phyloP scores from a whole-genome alignment of 2,797 vertebrate genomes.

The Eospalax fontanierii region DNA sequence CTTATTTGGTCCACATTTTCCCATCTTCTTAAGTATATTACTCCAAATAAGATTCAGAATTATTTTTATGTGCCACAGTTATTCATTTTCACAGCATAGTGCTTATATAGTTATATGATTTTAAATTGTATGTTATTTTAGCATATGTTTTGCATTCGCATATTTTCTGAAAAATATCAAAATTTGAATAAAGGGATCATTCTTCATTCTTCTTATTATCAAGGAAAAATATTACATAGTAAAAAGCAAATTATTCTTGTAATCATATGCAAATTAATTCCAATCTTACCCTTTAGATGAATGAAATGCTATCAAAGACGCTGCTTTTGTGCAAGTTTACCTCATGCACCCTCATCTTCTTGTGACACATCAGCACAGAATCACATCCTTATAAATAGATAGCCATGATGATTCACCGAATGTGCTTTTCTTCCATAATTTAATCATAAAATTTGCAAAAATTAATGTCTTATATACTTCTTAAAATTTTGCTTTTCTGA shows the following conservation, averaged over 20 bases:
- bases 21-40: not conserved
- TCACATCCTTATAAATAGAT: not conserved
- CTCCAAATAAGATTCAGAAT: slow-evolving; percentile 12
- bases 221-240: not conserved
- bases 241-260: slow-evolving; percentile 33
- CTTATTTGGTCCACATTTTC: not conserved
- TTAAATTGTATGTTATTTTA: slow-evolving; percentile 29
- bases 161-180: slow-evolving; percentile 51
- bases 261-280: slow-evolving; percentile 55
- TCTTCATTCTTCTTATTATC: not conserved
- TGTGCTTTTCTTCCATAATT: not conserved
- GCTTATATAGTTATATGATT: not conserved
- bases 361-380: not conserved
- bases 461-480: not conserved
- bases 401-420: not conserved
- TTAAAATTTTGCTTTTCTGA: not conserved
- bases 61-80: not conserved
- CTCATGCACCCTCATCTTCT: not conserved
- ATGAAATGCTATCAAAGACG: not conserved
- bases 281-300: slow-evolving; percentile 19
- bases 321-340: not conserved
- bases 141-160: slow-evolving; percentile 3
- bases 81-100: slow-evolving; percentile 21
- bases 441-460: not conserved
- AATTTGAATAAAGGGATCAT: slow-evolving; percentile 51